Conservation (phyloP, 2,888 invertebrate species). For the Eremobia ochroleuca region DNA sequence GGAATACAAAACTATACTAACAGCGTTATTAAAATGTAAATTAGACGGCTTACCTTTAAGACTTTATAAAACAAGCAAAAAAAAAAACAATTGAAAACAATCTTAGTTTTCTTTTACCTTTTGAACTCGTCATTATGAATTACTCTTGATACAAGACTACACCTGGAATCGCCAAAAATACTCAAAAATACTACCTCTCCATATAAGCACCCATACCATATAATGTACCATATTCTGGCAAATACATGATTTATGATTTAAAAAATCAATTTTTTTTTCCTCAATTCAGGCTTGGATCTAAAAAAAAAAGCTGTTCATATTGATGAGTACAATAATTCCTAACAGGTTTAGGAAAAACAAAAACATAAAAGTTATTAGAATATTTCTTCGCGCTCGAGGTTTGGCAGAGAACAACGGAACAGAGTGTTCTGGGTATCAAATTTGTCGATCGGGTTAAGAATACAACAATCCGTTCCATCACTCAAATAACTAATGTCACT, state of each 20-base stretch:
- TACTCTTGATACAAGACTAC: not conserved
- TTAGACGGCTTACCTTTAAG: not conserved
- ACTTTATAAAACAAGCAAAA: not conserved
- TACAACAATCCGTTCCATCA: not conserved
- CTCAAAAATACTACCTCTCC: not conserved
- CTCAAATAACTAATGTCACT: not conserved
- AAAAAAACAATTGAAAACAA: not conserved
- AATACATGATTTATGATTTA: not conserved
- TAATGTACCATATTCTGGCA: not conserved
- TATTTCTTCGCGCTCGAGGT: not conserved
- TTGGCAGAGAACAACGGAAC: not conserved
- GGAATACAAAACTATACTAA: slow-evolving; percentile 13
- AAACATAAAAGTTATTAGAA: not conserved
- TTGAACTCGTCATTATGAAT: not conserved
- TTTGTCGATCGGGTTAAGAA: not conserved
- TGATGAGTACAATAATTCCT: not conserved
- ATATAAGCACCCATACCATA: too few relatives aligned
- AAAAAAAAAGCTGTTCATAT: not conserved
- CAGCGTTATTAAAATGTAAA: slow-evolving; percentile 22
- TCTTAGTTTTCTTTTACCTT: not conserved
- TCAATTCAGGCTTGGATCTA: not conserved
- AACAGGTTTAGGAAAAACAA: not conserved
- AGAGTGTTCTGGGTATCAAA: not conserved
- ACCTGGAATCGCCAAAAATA: too few relatives aligned
- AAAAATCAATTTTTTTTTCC: not conserved